Percentiles rank a stretch among this genome's conserved stretches.
Evolutionary conservation across 2,888 invertebrate species (phyloP).

Genomic region (Volucella inanis): DNA sequence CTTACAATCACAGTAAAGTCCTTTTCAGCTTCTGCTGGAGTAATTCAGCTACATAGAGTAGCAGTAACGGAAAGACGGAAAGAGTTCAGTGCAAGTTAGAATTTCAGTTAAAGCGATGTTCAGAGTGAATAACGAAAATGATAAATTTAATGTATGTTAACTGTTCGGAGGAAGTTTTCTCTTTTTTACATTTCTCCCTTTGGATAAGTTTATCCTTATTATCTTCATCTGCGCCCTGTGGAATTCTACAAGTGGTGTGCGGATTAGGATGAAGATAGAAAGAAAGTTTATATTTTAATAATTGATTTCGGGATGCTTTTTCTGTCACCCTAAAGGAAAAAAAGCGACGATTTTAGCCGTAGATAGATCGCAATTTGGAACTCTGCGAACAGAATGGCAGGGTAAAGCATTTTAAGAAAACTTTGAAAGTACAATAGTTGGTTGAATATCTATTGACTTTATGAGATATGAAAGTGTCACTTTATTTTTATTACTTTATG

Average conservation of each 20-base stretch:
- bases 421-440: no score
- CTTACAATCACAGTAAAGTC: constrained; percentile 65
- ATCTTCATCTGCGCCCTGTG: constrained; percentile 17
- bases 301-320: constrained; percentile 47
- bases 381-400: no score
- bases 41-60: constrained; percentile 13
- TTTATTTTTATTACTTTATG: no score
- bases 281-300: constrained; percentile 49
- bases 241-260: constrained; percentile 63
- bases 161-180: constrained; percentile 49
- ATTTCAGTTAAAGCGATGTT: constrained; percentile 69
- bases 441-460: no score
- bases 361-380: no score
- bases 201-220: neutral
- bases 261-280: constrained; percentile 52
- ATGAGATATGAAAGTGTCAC: no score
- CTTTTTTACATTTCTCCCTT: neutral
- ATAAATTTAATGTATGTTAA: constrained; percentile 61
- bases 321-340: neutral
- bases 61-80: constrained; percentile 34
- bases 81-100: constrained; percentile 56
- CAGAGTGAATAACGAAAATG: constrained; percentile 72
- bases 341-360: neutral
- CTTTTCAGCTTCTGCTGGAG: constrained; percentile 23
- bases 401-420: no score